Evolutionary conservation across 2,888 invertebrate genomes (phyloP).

Genomic region (Dynastes grantii): DNA sequence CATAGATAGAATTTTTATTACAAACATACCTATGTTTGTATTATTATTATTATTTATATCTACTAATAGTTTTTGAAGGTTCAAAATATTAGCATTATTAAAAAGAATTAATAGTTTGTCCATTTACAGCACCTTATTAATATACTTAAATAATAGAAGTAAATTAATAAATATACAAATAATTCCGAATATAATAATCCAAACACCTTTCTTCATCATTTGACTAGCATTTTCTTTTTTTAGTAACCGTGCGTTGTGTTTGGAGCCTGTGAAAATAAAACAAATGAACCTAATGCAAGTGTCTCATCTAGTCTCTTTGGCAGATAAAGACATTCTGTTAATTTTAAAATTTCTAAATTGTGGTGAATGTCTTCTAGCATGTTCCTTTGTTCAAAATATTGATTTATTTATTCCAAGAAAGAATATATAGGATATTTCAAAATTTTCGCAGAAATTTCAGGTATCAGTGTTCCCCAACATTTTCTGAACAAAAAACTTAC

Average conservation of each 20-base stretch:
- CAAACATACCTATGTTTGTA: constrained; percentile 29
- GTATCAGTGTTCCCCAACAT: no score
- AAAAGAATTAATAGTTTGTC: constrained; percentile 12
- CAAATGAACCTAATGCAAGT: no score
- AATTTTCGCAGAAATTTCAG: no score
- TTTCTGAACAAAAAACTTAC: no score
- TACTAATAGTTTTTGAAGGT: constrained; percentile 47
- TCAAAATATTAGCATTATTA: constrained; percentile 46
- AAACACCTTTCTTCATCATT: constrained; percentile 61
- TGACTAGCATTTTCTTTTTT: constrained; percentile 55
- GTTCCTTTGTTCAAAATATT: no score
- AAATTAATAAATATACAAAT: constrained; percentile 66
- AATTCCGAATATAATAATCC: constrained; percentile 65
- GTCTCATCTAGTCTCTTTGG: no score
- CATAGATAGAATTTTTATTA: constrained; percentile 39
- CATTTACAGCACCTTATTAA: constrained; percentile 46
- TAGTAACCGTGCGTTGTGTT: constrained; percentile 54
- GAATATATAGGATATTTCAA: no score
- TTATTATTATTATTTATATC: constrained; percentile 29
- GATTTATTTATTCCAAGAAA: no score
- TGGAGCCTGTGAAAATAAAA: constrained; percentile 51
- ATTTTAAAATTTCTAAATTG: no score
- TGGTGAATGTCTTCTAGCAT: no score
- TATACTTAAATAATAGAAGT: constrained; percentile 62
- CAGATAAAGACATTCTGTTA: no score